phyloP scores from a whole-genome alignment of 1,140 invertebrate species.

The Muscidifurax raptorellus region DNA sequence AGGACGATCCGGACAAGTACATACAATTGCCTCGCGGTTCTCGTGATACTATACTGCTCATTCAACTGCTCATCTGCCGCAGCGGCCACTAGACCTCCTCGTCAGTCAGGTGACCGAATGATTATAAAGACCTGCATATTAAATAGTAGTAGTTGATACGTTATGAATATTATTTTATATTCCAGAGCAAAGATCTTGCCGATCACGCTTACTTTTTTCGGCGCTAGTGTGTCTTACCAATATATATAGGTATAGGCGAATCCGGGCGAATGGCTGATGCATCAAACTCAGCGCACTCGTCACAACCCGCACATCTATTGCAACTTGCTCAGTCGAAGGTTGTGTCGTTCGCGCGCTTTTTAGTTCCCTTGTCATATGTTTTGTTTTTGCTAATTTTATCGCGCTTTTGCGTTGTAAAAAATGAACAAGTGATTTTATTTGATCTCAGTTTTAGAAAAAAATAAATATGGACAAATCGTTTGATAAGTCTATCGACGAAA shows the following conservation, averaged over 20 bases:
- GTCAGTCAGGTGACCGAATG: neutral
- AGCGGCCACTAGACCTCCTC: neutral
- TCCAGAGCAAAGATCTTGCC: neutral
- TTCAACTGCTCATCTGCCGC: neutral
- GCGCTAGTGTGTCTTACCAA: no score
- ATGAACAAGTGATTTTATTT: slow-evolving; percentile 5
- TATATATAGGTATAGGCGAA: no score
- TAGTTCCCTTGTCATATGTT: slow-evolving; percentile 18
- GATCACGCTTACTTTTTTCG: neutral
- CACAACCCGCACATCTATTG: no score
- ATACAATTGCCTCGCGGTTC: neutral
- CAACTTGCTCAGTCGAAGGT: neutral
- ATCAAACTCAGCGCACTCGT: no score
- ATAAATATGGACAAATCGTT: slow-evolving; percentile 21
- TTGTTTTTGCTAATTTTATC: neutral
- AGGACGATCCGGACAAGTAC: slow-evolving; percentile 1
- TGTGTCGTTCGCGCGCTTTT: slow-evolving; percentile 37
- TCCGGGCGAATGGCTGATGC: no score
- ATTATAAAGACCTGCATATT: neutral
- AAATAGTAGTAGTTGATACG: neutral
- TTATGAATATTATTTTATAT: neutral
- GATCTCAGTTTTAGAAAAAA: neutral
- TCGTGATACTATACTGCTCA: neutral
- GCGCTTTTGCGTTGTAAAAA: neutral
- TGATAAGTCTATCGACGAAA: slow-evolving; percentile 32